These are phyloP conservation scores for Leiothrix lutea DNA, from an alignment of 2,113 vertebrate species.

Conservation along the genomic window DNA sequence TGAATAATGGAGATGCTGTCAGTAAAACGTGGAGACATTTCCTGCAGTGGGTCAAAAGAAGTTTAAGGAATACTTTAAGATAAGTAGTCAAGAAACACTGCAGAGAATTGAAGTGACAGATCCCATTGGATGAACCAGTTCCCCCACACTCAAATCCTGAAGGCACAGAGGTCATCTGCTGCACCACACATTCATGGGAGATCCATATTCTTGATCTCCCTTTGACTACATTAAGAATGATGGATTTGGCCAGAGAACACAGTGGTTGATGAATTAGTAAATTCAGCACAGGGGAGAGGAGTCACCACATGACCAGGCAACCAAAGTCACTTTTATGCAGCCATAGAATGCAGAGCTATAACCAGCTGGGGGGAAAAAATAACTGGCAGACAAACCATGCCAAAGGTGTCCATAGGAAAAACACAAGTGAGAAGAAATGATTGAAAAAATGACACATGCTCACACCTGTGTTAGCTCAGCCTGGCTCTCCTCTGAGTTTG, in stretches of 20 bases:
- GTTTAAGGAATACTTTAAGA: background rate
- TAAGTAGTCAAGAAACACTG: fast-evolving
- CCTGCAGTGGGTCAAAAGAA: background rate
- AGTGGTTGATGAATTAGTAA: background rate
- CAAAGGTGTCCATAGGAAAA: background rate
- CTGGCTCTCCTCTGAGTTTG: background rate
- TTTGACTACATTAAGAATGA: background rate
- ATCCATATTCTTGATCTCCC: background rate
- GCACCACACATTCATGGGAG: background rate
- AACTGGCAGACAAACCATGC: fast-evolving
- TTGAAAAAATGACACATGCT: fast-evolving
- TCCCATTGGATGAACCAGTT: background rate
- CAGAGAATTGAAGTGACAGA: background rate
- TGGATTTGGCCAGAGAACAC: background rate
- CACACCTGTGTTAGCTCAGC: background rate
- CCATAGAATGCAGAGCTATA: background rate
- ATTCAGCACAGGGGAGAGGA: background rate
- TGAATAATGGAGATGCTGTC: background rate
- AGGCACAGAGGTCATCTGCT: background rate
- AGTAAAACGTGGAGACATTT: background rate
- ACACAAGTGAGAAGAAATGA: background rate
- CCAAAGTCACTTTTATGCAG: background rate
- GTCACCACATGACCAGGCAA: background rate
- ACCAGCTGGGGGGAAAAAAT: background rate
- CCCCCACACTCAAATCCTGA: background rate